phyloP scores from a whole-genome alignment of 2,113 vertebrate genomes.

The Corythornis madagascariensis region DNA sequence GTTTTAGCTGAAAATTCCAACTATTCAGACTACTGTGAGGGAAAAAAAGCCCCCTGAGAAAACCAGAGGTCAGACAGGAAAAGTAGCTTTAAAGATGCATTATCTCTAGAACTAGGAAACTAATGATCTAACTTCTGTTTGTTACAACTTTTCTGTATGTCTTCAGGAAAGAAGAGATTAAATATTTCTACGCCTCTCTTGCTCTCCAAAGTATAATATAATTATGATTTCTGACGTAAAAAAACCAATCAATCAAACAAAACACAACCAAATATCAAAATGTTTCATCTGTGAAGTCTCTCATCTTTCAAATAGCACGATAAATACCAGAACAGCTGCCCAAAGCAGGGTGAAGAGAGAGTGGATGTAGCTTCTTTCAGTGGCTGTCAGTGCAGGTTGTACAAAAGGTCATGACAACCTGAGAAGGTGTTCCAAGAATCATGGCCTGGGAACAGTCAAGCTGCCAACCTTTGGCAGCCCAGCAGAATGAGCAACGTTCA shows the following conservation, averaged over 20 bases:
- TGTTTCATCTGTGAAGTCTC: neutral
- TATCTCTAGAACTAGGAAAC: neutral
- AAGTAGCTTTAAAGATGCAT: neutral
- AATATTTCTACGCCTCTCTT: neutral
- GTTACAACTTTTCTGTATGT: neutral
- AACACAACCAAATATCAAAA: neutral
- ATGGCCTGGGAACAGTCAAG: neutral
- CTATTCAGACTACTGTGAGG: neutral
- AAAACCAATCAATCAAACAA: neutral
- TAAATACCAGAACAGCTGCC: neutral
- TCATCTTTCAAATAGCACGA: neutral
- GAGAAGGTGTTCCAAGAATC: constrained; percentile 22
- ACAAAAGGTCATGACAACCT: constrained; percentile 39
- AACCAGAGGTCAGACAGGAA: neutral
- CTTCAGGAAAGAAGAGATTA: neutral
- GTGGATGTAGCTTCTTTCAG: neutral
- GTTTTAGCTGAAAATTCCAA: neutral
- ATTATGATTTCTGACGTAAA: neutral
- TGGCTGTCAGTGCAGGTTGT: neutral
- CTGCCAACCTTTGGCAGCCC: neutral
- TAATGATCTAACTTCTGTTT: neutral
- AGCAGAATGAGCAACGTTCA: neutral
- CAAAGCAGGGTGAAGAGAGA: constrained; percentile 6
- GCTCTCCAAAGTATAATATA: neutral
- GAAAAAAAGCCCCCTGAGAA: neutral